Percentiles rank a stretch among this genome's conserved stretches.
Evolutionary conservation across 2,113 vertebrate genomes (phyloP).

Genomic region (Oryzias celebensis): DNA sequence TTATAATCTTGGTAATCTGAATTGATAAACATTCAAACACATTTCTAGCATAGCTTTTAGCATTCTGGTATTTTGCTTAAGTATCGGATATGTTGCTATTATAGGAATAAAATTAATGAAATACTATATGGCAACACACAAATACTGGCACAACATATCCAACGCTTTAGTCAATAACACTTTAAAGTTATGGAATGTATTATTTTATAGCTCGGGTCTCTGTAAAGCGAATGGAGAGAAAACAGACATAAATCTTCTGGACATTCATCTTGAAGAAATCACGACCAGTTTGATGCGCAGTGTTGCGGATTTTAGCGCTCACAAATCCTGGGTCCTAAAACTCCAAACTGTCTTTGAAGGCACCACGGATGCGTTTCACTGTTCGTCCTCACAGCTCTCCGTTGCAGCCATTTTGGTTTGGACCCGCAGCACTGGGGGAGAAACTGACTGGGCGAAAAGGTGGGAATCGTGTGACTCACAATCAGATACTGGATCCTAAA

Average conservation of each 20-base stretch:
- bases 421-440: conserved; percentile 29
- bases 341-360: conserved; percentile 21
- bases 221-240: not conserved
- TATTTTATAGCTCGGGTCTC: not conserved
- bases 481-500: not conserved
- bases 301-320: no score
- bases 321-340: not conserved
- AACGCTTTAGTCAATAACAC: not conserved
- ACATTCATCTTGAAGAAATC: no score
- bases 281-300: not conserved
- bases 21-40: not conserved
- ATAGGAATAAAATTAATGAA: no score
- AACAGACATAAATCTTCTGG: no score
- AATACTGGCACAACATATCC: no score
- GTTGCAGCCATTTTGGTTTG: conserved; percentile 72
- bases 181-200: not conserved
- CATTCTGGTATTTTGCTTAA: no score
- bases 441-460: conserved; percentile 56
- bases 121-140: no score
- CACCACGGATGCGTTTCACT: conserved; percentile 1
- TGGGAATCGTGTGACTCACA: conserved; percentile 46
- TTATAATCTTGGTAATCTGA: not conserved
- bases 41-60: no score
- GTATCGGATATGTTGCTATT: no score
- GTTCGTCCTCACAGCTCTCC: conserved; percentile 21